These are phyloP conservation scores for Meleagris gallopavo DNA, from an alignment of 2,113 vertebrate genomes.

Conservation along the genomic window DNA sequence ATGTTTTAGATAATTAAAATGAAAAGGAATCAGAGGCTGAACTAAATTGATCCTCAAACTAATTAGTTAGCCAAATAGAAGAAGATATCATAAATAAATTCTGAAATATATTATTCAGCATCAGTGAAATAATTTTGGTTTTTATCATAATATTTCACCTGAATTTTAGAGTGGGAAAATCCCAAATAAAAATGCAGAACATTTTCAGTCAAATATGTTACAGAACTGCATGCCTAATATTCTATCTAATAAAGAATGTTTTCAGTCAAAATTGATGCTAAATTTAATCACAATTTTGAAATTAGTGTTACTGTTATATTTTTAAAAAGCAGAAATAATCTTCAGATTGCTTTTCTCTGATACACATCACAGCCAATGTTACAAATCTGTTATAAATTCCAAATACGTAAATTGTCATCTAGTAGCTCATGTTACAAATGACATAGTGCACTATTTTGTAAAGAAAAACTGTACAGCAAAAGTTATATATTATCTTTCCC, in stretches of 20 bases:
- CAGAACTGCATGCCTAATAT: not conserved
- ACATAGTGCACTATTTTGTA: not conserved
- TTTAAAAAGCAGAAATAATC: not conserved
- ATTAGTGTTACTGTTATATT: not conserved
- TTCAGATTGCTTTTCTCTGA: not conserved
- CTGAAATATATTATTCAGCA: not conserved
- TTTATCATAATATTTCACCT: not conserved
- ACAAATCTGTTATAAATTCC: not conserved
- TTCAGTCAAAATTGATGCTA: not conserved
- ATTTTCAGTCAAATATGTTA: not conserved
- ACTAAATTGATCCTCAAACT: fast-evolving
- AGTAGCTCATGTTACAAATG: not conserved
- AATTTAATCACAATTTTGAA: not conserved
- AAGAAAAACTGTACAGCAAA: not conserved
- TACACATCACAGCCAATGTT: not conserved
- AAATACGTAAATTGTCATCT: not conserved
- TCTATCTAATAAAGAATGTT: not conserved
- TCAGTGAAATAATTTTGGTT: not conserved
- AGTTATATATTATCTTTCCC: not conserved
- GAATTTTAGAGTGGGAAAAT: not conserved
- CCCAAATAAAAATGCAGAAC: not conserved
- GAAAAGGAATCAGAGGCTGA: not conserved
- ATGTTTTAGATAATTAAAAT: not conserved
- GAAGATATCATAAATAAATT: not conserved
- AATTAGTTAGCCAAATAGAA: not conserved